Conservation (phyloP, 2,888 invertebrate genomes). For the Nemurella pictetii region DNA sequence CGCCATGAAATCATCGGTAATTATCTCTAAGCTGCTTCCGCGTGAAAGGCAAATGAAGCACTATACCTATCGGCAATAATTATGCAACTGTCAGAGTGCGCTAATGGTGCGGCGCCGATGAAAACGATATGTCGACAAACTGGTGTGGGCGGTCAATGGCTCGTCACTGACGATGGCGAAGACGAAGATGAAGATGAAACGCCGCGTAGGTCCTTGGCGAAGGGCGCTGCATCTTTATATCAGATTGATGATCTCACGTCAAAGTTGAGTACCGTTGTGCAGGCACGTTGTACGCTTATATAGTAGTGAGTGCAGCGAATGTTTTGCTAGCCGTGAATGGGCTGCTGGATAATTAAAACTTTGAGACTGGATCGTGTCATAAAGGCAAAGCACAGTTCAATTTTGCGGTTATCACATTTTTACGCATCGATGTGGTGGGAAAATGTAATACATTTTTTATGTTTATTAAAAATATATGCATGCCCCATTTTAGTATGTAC, state of each 20-base stretch:
- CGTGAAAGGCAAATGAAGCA: background rate
- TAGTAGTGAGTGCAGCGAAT: too few species aligned
- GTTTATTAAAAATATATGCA: too few species aligned
- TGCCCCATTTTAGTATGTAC: too few species aligned
- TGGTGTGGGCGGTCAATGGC: background rate
- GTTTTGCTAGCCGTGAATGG: background rate
- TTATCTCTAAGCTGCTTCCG: background rate
- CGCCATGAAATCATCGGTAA: background rate
- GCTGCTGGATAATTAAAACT: background rate
- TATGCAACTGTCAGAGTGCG: background rate
- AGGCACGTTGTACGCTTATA: background rate
- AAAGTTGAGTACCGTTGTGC: background rate
- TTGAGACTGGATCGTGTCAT: background rate
- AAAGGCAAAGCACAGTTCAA: too few species aligned
- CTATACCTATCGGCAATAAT: background rate
- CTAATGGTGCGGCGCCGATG: background rate
- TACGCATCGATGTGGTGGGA: too few species aligned
- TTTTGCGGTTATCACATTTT: too few species aligned
- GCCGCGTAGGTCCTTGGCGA: background rate
- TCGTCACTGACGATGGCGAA: background rate
- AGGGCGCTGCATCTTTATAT: background rate
- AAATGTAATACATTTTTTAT: too few species aligned
- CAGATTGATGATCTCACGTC: background rate
- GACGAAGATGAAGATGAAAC: background rate
- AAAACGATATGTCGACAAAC: background rate